Base-by-base conservation (phyloP, 2,113 vertebrate species). In the Ceuthmochares aereus region DNA sequence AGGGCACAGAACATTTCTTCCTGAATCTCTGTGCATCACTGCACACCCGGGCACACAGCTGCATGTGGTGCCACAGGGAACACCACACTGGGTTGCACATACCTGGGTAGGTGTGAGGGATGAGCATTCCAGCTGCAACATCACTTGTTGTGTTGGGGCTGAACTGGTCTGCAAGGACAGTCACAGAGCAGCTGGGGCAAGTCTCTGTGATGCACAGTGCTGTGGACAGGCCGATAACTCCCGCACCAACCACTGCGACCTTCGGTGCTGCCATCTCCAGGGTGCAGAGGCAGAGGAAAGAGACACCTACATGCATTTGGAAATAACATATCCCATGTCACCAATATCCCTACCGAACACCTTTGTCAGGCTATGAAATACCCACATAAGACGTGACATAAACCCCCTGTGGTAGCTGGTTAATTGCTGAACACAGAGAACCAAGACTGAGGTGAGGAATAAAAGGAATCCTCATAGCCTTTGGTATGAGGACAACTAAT, bases 71-170 rank as follows among this genome's bases (percentile, higher is more conserved):
- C 69, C 54, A 14, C 1, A 7, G 60, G 81, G 59, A 49, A 12
- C 2, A 4, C 27, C 43, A 21, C 0, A 3, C 23, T 1, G 3
- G 60, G 14, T 8, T 26, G 23, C 63, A 88, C 98, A 8, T 81
- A 99, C 99, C 99, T 98, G 98, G 98, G 79, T 97, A 98, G 19
- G 87, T 32, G 6, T 96, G 95, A 19, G 98, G 98, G 55, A 99
- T 98, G 47, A 99, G 96, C 40, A 99, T 98, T 29, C 99, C 99
- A 1, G 99, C 99, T 15, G 99, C 99, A 21, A 98, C 98, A 7
- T 99, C 98, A 0, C 99, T 99, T 2, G 98, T 99, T 34, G 99
- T 99, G 72, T 99, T 76, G 1, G 99, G 99, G 51, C 98, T 98
- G 96, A 99, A 99, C 84, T 94, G 98, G 18, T 99, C 99, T 2